Evolutionary conservation across 1,140 invertebrate genomes (phyloP), one percentile per base, ranked within the genome.

Genomic region (Hypsibius dujardini): DNA sequence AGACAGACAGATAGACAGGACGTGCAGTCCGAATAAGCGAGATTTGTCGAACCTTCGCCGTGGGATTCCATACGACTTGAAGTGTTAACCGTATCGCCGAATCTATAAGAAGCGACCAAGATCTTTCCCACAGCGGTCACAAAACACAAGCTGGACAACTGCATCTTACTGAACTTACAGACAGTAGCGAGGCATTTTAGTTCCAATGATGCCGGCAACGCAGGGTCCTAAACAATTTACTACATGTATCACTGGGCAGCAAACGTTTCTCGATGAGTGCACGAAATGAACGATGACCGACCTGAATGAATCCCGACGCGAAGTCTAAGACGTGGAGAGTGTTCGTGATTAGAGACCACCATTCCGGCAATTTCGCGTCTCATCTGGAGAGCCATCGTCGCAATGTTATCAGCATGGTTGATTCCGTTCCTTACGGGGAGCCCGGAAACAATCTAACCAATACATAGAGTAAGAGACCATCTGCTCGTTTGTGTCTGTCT

Each of bases 281-380:
- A 28, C 28, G 28, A 28, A 28, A 28, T 28, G 28, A 28, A 28
- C 28, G 28, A 28, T 28, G 28, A 28, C 28, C 28, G 75, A 90
- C 90, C 90, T 70, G 90, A 89, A 81, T 98, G 95, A 74, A 98
- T 85, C 62, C 95, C 95, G 75, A 98, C 97, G 72, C 95, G 82
- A 1, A 98, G 83, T 77, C 91, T 90, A 1, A 98, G 83, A 76
- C 92, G 87, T 12, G 62, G 12, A 3, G 62, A 67, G 62, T 12
- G 3, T 15, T 12, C 42, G 62, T 3, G 12, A 3, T 15, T 15
- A 45, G 12, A 42, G 42, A 67, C 3, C 45, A 7, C 42, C 62
- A 67, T 15, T 7, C 12, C 3, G 42, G 12, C 12, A 45, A 67
- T 42, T 15, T 67, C 42, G 3, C 62, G 62, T 67, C 42, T 12